A percentile compares a stretch with the other conserved stretches of the same genome.
Evolutionary conservation across 2,888 invertebrate species (phyloP).

Genomic region (Aspidiotus destructor): DNA sequence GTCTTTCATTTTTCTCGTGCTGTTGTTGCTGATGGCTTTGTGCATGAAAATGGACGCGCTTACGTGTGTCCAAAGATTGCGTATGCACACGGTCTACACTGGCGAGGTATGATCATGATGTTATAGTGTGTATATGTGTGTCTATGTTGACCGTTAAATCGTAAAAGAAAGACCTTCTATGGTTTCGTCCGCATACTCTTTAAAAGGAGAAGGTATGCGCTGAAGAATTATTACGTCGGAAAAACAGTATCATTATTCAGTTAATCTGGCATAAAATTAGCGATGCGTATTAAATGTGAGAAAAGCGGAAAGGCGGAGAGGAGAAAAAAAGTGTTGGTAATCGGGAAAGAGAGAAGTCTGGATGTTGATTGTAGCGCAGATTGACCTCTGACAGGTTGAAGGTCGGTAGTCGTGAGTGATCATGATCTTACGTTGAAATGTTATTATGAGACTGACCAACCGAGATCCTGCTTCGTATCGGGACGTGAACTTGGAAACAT

Average conservation of each 20-base stretch:
- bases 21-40: too few species aligned
- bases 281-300: background rate
- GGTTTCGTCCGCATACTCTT: background rate
- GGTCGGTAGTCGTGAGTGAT: too few species aligned
- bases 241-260: conserved; percentile 2
- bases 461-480: too few species aligned
- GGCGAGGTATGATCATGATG: background rate
- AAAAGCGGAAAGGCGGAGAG: background rate
- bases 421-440: too few species aligned
- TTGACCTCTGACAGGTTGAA: too few species aligned
- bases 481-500: too few species aligned
- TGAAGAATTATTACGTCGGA: background rate
- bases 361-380: too few species aligned
- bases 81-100: background rate
- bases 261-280: background rate
- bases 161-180: background rate
- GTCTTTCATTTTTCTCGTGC: too few species aligned
- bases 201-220: background rate
- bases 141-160: background rate
- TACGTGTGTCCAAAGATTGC: background rate
- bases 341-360: too few species aligned
- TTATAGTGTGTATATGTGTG: too few species aligned
- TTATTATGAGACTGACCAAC: too few species aligned
- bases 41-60: background rate
- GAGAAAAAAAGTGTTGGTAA: too few species aligned